Base-by-base conservation (phyloP, 2,888 invertebrate species). In the Patella caerulea region DNA sequence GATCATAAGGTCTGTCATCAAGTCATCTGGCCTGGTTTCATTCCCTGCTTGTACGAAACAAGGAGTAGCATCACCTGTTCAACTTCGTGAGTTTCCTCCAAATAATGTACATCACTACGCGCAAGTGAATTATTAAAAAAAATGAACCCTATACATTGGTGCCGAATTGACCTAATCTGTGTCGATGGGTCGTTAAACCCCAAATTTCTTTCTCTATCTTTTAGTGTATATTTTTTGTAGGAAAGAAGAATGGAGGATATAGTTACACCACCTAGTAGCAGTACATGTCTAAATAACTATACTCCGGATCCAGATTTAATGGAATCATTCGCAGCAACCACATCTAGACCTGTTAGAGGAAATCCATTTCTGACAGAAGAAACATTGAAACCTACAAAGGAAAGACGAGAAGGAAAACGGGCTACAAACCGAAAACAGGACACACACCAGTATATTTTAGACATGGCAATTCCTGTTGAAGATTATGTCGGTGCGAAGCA, bases 191-290 rank as follows among this genome's bases (percentile, higher is more conserved):
- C 3, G 7, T 45, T 45, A 45, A 45, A 45, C 45, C 0, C 7
- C 45, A 45, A n/a, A n/a, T 45, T 7, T 45, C 45, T 45, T 7
- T 45, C 45, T 7, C 34, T 34, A 34, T 34, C 34, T 34, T 4
- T 34, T 29, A 29, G 29, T 34, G n/a, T n/a, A n/a, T n/a, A n/a
- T n/a, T n/a, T n/a, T n/a, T 19, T 65, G 9, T 24, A 65, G 65
- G 19, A 3, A 19, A 65, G 65, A 65, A 65, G 65, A 65, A 65
- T 65, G 65, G 65, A 65, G 24, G 65, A 65, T 19, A 65, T 65
- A 19, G 12, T 19, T 12, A 65, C 65, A 11, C 65, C 24, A 12
- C 65, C 65, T 1, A 5, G 65, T 19, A 65, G 65, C 24, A 3
- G 12, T 9, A 24, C 65, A 12, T 24, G 19, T 65, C 14, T 65